phyloP scores from a whole-genome alignment of 37 sponge, comb jelly and placozoan species.

The Aphrocallistes beatrix region DNA sequence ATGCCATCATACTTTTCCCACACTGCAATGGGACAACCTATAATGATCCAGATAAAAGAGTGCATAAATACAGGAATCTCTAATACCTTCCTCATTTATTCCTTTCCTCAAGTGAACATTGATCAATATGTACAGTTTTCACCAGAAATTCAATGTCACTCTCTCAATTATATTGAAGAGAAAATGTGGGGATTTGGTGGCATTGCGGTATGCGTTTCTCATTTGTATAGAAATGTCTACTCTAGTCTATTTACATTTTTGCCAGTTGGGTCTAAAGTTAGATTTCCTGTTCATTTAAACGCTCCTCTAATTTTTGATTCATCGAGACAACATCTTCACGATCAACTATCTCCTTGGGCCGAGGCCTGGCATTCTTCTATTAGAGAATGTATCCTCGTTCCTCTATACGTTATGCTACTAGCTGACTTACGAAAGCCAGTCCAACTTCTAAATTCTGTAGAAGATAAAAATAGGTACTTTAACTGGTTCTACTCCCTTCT shows the following conservation, averaged over 20 bases:
- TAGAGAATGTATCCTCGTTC: background rate
- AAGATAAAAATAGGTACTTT: background rate
- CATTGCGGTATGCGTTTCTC: background rate
- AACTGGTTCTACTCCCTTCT: conserved; percentile 1
- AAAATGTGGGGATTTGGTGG: conserved; percentile 1
- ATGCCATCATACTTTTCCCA: too few species aligned
- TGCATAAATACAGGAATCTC: background rate
- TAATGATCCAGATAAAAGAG: too few species aligned
- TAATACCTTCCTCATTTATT: background rate
- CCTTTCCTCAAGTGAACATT: background rate
- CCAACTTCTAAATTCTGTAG: background rate
- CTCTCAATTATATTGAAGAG: background rate
- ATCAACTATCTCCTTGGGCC: background rate
- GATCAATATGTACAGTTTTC: background rate
- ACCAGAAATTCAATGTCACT: background rate
- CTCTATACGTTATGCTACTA: background rate
- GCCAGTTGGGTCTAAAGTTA: too few species aligned
- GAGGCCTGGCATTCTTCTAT: background rate
- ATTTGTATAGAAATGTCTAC: background rate
- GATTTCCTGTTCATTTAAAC: background rate
- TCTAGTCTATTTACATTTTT: background rate
- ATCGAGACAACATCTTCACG: background rate
- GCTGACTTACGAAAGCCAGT: background rate
- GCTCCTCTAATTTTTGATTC: background rate
- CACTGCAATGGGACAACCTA: too few species aligned